phyloP scores from a whole-genome alignment of 2,113 vertebrate genomes.

The Phalacrocorax brasilianus region DNA sequence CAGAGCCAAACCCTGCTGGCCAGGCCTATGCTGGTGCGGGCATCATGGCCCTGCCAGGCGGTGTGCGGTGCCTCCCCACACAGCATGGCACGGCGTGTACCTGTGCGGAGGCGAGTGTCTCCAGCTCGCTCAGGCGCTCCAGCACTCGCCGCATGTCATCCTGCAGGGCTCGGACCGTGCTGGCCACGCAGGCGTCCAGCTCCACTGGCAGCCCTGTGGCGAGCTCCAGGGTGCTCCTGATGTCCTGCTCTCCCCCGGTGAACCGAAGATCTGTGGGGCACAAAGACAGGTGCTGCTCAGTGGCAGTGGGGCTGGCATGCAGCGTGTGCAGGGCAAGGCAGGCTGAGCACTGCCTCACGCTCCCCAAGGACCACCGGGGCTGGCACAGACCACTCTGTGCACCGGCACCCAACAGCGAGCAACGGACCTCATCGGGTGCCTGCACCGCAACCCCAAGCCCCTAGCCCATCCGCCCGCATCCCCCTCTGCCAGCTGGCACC shows the following conservation, averaged over 20 bases:
- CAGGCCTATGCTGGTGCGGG: rapidly evolving
- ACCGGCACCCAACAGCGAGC: rapidly evolving
- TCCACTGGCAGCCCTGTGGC: neutral
- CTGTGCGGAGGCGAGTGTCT: constrained; percentile 71
- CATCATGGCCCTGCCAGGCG: neutral
- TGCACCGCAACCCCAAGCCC: rapidly evolving
- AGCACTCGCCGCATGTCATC: constrained; percentile 84
- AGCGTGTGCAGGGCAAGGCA: neutral
- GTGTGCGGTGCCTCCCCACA: rapidly evolving
- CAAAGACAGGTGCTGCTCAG: neutral
- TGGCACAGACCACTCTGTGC: rapidly evolving
- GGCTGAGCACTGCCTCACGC: neutral
- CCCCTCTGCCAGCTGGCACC: neutral
- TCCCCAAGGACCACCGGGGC: neutral
- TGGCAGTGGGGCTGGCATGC: rapidly evolving
- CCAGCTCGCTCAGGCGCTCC: constrained; percentile 83
- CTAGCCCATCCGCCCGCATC: neutral
- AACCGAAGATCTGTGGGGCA: neutral
- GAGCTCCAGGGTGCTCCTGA: rapidly evolving
- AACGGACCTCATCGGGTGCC: rapidly evolving
- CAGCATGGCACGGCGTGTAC: constrained; percentile 26
- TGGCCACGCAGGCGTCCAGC: constrained; percentile 77
- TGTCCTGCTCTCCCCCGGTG: rapidly evolving
- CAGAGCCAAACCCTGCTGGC: neutral
- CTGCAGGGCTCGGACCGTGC: constrained; percentile 81